Conservation (phyloP, 2,113 vertebrate genomes). For the Columbina picui region DNA sequence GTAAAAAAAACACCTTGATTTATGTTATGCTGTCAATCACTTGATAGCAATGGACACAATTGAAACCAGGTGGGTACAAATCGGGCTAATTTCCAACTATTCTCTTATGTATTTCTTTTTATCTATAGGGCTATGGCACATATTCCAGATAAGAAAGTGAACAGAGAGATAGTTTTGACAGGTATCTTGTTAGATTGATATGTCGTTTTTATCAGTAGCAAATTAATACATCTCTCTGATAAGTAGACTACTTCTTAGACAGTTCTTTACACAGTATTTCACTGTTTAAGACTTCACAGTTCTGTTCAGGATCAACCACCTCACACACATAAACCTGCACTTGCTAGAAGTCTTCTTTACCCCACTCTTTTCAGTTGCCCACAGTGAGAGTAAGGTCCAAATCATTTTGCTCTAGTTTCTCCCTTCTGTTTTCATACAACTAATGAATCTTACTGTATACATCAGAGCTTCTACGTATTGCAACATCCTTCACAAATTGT, state of each 20-base stretch:
- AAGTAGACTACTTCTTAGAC: constrained; percentile 47
- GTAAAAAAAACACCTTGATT: constrained; percentile 76
- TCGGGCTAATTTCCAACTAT: constrained; percentile 74
- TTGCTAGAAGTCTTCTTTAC: neutral
- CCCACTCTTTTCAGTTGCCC: neutral
- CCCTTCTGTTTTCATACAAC: neutral
- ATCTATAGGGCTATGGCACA: neutral
- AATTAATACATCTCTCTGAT: constrained; percentile 46
- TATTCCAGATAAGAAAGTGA: constrained; percentile 52
- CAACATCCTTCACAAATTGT: neutral
- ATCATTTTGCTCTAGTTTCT: neutral
- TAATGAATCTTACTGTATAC: neutral
- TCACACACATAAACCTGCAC: neutral
- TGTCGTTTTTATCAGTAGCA: constrained; percentile 53
- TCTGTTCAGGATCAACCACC: neutral
- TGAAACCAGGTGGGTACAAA: constrained; percentile 74
- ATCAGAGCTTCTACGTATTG: neutral
- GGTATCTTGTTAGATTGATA: constrained; percentile 17
- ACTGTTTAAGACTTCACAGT: neutral
- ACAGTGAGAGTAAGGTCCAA: neutral
- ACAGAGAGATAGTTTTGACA: constrained; percentile 36
- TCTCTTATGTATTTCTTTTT: constrained; percentile 24
- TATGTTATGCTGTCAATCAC: constrained; percentile 83
- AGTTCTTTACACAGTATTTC: neutral
- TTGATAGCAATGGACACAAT: constrained; percentile 53